A percentile compares a stretch with the other conserved stretches of the same genome.
Evolutionary conservation across 2,113 vertebrate species (phyloP).

Genomic region (Pelmatolapia mariae): DNA sequence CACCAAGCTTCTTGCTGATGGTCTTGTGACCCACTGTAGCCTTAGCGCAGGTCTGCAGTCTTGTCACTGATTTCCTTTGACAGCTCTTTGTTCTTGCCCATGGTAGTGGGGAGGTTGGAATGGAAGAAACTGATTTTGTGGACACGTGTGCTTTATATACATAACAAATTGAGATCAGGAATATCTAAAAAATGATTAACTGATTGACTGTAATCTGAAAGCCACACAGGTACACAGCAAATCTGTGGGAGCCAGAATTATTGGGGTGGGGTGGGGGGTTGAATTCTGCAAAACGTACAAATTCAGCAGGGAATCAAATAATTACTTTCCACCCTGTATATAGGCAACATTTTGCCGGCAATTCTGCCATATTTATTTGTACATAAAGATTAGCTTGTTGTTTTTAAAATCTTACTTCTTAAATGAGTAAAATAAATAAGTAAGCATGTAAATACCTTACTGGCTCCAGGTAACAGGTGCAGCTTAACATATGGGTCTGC

Average conservation of each 20-base stretch:
- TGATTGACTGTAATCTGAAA: not conserved
- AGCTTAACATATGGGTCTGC: constrained; percentile 93
- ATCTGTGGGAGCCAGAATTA: not conserved
- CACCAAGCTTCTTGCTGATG: not conserved
- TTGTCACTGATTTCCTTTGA: not conserved
- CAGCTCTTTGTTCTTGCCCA: not conserved
- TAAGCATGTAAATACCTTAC: constrained; percentile 69
- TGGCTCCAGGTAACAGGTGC: constrained; percentile 90
- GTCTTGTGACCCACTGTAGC: not conserved
- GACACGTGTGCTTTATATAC: not conserved
- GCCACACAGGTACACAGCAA: not conserved
- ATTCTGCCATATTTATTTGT: not conserved
- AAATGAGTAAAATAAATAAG: not conserved
- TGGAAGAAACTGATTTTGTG: not conserved
- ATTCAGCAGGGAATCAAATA: not conserved
- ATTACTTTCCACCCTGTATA: not conserved
- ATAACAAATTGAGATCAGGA: not conserved
- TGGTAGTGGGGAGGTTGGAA: not conserved
- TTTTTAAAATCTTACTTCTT: not conserved
- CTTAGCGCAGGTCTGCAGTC: not conserved
- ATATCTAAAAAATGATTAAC: not conserved
- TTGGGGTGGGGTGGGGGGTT: not conserved
- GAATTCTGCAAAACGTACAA: not conserved
- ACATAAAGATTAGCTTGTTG: not conserved
- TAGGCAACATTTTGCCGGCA: not conserved